A percentile compares a stretch with the other conserved stretches of the same genome.
phyloP scores from a whole-genome alignment of 2,888 invertebrate genomes.

The Aleiodes leptofemur region DNA sequence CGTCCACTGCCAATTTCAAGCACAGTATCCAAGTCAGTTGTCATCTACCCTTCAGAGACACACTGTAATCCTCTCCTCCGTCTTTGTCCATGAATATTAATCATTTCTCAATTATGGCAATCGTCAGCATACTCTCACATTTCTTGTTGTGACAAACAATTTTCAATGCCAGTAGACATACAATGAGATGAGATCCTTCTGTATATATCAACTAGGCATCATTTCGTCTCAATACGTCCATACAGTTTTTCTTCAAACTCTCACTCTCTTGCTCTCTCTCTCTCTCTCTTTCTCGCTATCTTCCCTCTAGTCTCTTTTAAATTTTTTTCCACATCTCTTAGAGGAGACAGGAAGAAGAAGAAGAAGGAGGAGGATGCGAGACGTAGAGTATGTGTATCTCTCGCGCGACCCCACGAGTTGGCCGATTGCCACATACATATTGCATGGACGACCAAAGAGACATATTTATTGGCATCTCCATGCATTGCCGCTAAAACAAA shows the following conservation, averaged over 20 bases:
- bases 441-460: slow-evolving; percentile 65
- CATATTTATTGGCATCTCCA: slow-evolving; percentile 72
- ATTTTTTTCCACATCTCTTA: not conserved
- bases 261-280: not conserved
- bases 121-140: slow-evolving; percentile 23
- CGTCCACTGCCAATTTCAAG: slow-evolving; percentile 31
- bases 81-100: slow-evolving; percentile 11
- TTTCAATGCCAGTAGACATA: not conserved
- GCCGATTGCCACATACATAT: slow-evolving; percentile 67
- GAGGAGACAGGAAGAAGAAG: not conserved
- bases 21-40: slow-evolving; percentile 62
- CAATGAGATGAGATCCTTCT: not conserved
- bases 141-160: slow-evolving; percentile 2
- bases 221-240: slow-evolving; percentile 44
- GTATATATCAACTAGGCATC: slow-evolving; percentile 15
- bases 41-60: slow-evolving; percentile 40
- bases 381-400: slow-evolving; percentile 31
- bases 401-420: slow-evolving; percentile 42
- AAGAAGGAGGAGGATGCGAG: slow-evolving; percentile 39
- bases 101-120: slow-evolving; percentile 8
- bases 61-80: not conserved
- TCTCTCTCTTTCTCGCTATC: not conserved
- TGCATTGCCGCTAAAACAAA: slow-evolving; percentile 64
- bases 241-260: not conserved
- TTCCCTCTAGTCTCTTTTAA: not conserved